Evolutionary conservation across 2,113 vertebrate species (phyloP).

Genomic region (Fulica atra): DNA sequence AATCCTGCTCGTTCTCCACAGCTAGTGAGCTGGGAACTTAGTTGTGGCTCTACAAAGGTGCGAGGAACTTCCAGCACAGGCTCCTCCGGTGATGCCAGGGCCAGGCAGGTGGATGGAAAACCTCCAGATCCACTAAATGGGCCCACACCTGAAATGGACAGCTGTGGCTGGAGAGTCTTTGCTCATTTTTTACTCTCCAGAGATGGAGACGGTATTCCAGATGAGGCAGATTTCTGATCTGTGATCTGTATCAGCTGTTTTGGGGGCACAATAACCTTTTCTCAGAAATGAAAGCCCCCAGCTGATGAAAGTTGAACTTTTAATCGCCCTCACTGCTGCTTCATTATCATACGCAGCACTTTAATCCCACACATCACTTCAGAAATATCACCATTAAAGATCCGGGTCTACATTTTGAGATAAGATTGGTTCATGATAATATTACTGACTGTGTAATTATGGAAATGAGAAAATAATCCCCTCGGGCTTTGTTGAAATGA

Average conservation of each 20-base stretch:
- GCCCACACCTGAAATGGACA: neutral
- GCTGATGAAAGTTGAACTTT: neutral
- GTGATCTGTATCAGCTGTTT: neutral
- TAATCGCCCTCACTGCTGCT: neutral
- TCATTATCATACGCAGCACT: neutral
- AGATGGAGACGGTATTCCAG: neutral
- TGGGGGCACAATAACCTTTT: neutral
- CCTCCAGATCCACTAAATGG: neutral
- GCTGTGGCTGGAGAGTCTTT: neutral
- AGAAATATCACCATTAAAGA: slow-evolving; percentile 17
- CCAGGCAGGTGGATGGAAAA: neutral
- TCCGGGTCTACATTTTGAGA: slow-evolving; percentile 29
- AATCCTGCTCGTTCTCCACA: neutral
- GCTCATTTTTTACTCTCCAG: neutral
- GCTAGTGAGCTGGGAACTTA: neutral
- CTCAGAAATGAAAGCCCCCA: neutral
- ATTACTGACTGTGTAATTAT: slow-evolving; percentile 49
- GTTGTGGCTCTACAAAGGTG: neutral
- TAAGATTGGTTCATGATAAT: slow-evolving; percentile 38
- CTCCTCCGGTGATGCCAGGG: neutral
- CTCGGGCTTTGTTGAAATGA: slow-evolving; percentile 28
- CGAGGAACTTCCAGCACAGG: neutral
- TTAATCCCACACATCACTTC: slow-evolving; percentile 16
- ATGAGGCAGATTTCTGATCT: neutral
- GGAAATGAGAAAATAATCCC: slow-evolving; percentile 57